Evolutionary conservation across 2,113 vertebrate species (phyloP).

Genomic region (Atherinomorus stipes): DNA sequence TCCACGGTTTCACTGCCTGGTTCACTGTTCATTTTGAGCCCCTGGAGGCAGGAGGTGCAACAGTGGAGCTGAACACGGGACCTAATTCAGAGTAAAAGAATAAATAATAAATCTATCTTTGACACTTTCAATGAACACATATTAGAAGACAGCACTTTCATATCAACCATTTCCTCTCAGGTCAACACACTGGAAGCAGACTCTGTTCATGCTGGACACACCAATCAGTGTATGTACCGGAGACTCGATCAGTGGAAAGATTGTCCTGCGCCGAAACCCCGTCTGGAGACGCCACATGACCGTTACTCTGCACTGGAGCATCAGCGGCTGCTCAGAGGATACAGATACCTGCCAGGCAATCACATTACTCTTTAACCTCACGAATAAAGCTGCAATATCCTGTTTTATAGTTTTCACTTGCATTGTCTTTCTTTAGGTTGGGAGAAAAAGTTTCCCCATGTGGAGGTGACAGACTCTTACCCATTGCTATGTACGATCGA

Average conservation of each 20-base stretch:
- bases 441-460: constrained; percentile 86
- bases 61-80: constrained; percentile 82
- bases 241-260: constrained; percentile 76
- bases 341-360: constrained; percentile 68
- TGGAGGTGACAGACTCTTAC: constrained; percentile 81
- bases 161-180: constrained; percentile 57
- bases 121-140: not conserved
- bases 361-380: not conserved
- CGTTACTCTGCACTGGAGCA: constrained; percentile 81
- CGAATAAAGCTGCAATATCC: not conserved
- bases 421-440: constrained; percentile 60
- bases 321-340: constrained; percentile 64
- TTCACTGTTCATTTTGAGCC: constrained; percentile 82
- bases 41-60: constrained; percentile 67
- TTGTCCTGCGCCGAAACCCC: constrained; percentile 81
- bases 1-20: constrained; percentile 86
- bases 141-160: not conserved
- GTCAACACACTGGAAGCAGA: constrained; percentile 89
- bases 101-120: not conserved
- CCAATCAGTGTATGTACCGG: constrained; percentile 72
- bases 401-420: not conserved
- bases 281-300: constrained; percentile 88
- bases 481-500: not conserved
- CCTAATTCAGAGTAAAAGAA: constrained; percentile 77
- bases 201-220: constrained; percentile 87